These are phyloP conservation scores for Diloba caeruleocephala DNA, from an alignment of 2,888 invertebrate genomes.

Conservation along the genomic window DNA sequence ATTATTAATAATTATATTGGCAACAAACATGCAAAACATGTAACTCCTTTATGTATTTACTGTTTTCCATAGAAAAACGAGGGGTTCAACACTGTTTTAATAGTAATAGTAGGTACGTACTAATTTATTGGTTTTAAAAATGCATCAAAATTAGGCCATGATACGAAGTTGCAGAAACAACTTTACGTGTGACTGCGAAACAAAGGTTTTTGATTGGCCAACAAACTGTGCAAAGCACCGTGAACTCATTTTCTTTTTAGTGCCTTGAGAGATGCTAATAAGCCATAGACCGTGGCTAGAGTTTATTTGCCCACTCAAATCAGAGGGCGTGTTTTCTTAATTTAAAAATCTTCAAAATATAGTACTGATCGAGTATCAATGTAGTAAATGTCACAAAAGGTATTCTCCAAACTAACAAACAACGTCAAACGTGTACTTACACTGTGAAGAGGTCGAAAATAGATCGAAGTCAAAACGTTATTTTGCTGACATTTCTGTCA, in stretches of 20 bases:
- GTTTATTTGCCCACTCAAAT: slow-evolving; percentile 13
- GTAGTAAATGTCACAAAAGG: too few species aligned
- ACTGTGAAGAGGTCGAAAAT: too few species aligned
- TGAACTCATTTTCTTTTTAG: slow-evolving; percentile 48
- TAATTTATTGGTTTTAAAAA: slow-evolving; percentile 40
- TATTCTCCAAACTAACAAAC: too few species aligned
- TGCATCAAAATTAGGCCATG: slow-evolving; percentile 27
- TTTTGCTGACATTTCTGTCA: too few species aligned
- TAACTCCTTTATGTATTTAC: neutral
- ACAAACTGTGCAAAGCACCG: slow-evolving; percentile 38
- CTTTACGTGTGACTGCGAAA: slow-evolving; percentile 38
- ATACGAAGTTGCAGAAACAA: slow-evolving; percentile 35
- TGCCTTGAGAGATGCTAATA: slow-evolving; percentile 31
- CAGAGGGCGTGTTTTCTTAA: too few species aligned
- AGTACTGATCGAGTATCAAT: too few species aligned
- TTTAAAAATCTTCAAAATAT: too few species aligned
- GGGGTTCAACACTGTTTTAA: neutral
- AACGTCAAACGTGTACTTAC: too few species aligned
- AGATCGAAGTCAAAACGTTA: too few species aligned
- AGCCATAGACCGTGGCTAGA: slow-evolving; percentile 7
- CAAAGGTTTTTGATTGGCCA: slow-evolving; percentile 45
- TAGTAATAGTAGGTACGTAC: slow-evolving; percentile 7
- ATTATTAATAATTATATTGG: slow-evolving; percentile 18
- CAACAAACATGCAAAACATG: slow-evolving; percentile 7
- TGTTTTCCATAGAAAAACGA: neutral